These are phyloP conservation scores for Drosophila ambigua DNA, from an alignment of 1,140 invertebrate species.

Conservation along the genomic window DNA sequence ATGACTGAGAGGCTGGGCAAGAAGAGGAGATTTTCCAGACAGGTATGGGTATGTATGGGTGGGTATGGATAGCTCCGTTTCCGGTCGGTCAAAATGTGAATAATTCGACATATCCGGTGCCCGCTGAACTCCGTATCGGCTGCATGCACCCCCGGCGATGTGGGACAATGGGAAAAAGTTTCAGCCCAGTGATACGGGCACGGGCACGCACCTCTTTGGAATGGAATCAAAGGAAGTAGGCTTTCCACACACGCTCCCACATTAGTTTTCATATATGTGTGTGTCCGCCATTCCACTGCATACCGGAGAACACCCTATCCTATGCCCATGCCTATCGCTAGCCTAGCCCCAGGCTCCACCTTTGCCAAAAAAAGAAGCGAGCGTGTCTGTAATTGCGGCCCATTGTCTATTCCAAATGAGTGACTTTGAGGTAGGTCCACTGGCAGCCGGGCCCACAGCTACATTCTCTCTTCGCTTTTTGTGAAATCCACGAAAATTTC, in stretches of 20 bases:
- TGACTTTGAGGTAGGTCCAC: constrained; percentile 72
- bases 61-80: constrained; percentile 40
- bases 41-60: constrained; percentile 15
- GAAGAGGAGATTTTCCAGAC: constrained; percentile 43
- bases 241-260: constrained; percentile 11
- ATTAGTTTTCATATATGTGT: background rate
- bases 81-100: constrained; percentile 64
- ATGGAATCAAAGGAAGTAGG: constrained; percentile 19
- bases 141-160: constrained; percentile 23
- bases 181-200: background rate
- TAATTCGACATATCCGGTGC: constrained; percentile 78
- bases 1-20: constrained; percentile 12
- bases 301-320: constrained; percentile 14
- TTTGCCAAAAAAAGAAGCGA: constrained; percentile 40
- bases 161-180: constrained; percentile 45
- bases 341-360: background rate
- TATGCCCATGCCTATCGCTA: constrained; percentile 7
- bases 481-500: constrained; percentile 30
- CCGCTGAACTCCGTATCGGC: constrained; percentile 67
- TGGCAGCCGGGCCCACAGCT: constrained; percentile 16
- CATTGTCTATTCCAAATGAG: constrained; percentile 74
- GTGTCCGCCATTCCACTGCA: constrained; percentile 11
- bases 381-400: constrained; percentile 68
- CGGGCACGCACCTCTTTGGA: too few relatives aligned
- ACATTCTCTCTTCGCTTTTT: constrained; percentile 4